Evolutionary conservation across 2,113 vertebrate genomes (phyloP).

Genomic region (Blennius ocellaris): DNA sequence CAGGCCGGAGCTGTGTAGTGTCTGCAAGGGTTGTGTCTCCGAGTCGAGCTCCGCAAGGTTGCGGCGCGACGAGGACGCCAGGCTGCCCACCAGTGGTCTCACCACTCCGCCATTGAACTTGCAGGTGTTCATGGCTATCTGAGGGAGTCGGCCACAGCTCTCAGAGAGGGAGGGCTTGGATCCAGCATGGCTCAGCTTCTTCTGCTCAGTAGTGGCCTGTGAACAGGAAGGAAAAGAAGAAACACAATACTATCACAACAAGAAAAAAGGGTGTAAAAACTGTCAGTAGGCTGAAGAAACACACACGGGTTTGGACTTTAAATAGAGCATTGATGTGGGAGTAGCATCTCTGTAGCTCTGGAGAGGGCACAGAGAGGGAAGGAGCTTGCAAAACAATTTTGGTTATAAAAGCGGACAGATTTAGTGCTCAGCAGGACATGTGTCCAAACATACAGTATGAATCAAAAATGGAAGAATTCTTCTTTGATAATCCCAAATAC

Average conservation of each 20-base stretch:
- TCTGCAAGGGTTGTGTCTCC: conserved; percentile 85
- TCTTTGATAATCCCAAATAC: conserved; percentile 16
- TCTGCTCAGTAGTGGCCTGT: conserved; percentile 82
- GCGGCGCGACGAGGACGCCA: conserved; percentile 82
- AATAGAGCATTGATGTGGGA: conserved; percentile 65
- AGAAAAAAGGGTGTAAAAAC: conserved; percentile 23
- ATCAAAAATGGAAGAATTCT: conserved; percentile 37
- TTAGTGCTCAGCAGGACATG: conserved; percentile 57
- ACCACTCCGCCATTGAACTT: conserved; percentile 91
- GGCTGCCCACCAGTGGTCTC: conserved; percentile 85
- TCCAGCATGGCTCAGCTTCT: conserved; percentile 89
- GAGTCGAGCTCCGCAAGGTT: conserved; percentile 85
- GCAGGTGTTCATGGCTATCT: conserved; percentile 94
- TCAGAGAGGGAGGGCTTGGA: conserved; percentile 83
- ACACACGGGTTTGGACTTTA: conserved; percentile 46
- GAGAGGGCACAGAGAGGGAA: conserved; percentile 47
- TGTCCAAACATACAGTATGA: conserved; percentile 23
- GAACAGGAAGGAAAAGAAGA: conserved; percentile 28
- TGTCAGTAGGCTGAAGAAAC: conserved; percentile 33
- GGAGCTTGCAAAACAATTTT: conserved; percentile 60
- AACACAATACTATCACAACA: conserved; percentile 42
- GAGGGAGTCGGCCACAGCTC: conserved; percentile 83
- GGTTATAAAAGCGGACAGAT: conserved; percentile 61
- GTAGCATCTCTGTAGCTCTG: conserved; percentile 40
- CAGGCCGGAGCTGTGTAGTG: conserved; percentile 83